Conservation (phyloP, 2,797 vertebrate species). For the Sarcophilus harrisii region DNA sequence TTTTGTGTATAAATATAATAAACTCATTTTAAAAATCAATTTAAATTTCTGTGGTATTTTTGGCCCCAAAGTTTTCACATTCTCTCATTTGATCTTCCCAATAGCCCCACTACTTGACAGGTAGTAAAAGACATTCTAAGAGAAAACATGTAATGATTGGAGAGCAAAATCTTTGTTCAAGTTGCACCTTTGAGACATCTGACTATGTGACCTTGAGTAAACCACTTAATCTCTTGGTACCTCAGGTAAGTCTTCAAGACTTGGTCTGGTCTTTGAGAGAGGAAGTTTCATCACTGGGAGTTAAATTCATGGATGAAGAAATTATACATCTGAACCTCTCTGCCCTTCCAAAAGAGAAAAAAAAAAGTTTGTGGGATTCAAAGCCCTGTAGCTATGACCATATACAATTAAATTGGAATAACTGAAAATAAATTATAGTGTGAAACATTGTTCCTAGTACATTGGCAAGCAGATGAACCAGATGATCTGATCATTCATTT, state of each 20-base stretch:
- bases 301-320: not conserved
- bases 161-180: not conserved
- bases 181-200: not conserved
- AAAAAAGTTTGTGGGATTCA: not conserved
- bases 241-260: not conserved
- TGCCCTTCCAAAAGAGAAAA: not conserved
- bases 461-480: constrained; percentile 63
- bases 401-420: constrained; percentile 56
- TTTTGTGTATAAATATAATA: not conserved
- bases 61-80: not conserved
- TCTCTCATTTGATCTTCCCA: not conserved
- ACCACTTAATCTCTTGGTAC: not conserved
- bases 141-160: not conserved
- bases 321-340: not conserved
- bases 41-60: not conserved
- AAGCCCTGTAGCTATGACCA: constrained; percentile 18
- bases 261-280: not conserved
- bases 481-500: constrained; percentile 71
- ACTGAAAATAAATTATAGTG: constrained; percentile 49
- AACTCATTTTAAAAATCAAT: not conserved
- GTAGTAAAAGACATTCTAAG: not conserved
- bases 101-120: not conserved
- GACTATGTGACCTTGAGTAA: not conserved
- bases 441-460: constrained; percentile 60
- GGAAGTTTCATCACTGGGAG: not conserved